Evolutionary conservation across 1,140 invertebrate species (phyloP).

Genomic region (Drosophila setifemur): DNA sequence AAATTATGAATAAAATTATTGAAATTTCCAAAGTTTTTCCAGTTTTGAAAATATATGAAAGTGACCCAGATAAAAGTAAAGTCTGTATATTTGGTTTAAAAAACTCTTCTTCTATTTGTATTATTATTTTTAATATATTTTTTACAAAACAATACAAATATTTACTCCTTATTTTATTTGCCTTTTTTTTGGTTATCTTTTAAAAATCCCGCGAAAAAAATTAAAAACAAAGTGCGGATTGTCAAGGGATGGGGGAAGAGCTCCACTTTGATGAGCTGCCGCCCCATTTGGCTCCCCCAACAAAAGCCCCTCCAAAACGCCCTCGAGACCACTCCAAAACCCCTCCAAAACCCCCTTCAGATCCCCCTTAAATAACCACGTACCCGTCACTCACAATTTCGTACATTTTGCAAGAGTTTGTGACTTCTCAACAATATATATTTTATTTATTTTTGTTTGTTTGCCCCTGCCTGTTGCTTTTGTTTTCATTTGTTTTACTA

Average conservation of each 20-base stretch:
- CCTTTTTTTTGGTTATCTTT: too few species aligned
- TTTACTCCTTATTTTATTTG: too few species aligned
- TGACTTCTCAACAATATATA: conserved; percentile 39
- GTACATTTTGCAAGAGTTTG: conserved; percentile 29
- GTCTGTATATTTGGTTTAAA: too few species aligned
- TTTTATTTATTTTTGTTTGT: too few species aligned
- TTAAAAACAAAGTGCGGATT: neutral
- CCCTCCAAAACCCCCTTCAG: neutral
- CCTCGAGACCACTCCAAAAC: too few species aligned
- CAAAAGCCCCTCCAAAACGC: neutral
- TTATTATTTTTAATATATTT: neutral
- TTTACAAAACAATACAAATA: neutral
- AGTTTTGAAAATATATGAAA: neutral
- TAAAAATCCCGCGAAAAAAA: too few species aligned
- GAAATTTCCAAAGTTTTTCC: neutral
- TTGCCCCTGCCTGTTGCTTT: neutral
- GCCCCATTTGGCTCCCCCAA: neutral
- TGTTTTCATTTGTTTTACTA: neutral
- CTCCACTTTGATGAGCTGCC: conserved; percentile 50
- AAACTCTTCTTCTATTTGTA: too few species aligned
- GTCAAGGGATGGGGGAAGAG: neutral
- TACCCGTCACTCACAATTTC: neutral
- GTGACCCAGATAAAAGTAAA: neutral
- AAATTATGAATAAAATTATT: neutral
- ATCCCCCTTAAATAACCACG: neutral